Evolutionary conservation across 2,888 invertebrate genomes (phyloP).

Genomic region (Agapetus fuscipes): DNA sequence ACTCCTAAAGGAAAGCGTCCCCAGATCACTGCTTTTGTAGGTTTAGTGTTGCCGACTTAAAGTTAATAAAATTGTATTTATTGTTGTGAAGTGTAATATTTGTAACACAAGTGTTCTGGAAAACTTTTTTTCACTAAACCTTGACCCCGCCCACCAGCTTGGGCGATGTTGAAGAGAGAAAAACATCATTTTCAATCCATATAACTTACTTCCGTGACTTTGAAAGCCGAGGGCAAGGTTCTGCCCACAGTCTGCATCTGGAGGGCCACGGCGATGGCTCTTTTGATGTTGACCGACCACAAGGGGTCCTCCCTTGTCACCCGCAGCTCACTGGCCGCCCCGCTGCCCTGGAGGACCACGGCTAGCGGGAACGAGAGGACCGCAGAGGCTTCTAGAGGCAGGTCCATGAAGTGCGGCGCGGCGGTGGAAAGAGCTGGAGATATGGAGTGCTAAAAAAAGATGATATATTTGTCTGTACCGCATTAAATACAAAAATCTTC

Average conservation of each 20-base stretch:
- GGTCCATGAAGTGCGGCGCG: too few species aligned
- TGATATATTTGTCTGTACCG: too few species aligned
- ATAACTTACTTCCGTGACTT: slow-evolving; percentile 31
- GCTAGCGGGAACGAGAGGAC: too few species aligned
- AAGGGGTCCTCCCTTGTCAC: slow-evolving; percentile 35
- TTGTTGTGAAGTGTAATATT: neutral
- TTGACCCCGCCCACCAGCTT: neutral
- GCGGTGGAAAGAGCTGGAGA: too few species aligned
- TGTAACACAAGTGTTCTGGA: neutral
- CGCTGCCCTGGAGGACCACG: too few species aligned
- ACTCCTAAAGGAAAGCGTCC: too few species aligned
- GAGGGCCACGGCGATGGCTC: slow-evolving; percentile 54
- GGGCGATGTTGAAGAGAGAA: too few species aligned
- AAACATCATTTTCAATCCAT: neutral
- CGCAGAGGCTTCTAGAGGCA: too few species aligned
- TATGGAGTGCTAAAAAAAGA: too few species aligned
- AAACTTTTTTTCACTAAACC: neutral
- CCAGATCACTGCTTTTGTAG: too few species aligned
- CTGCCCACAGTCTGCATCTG: slow-evolving; percentile 43
- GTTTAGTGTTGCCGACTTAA: neutral
- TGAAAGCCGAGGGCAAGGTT: slow-evolving; percentile 31
- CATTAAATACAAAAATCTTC: too few species aligned
- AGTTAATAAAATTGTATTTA: neutral
- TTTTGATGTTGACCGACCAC: slow-evolving; percentile 59
- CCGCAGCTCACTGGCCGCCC: slow-evolving; percentile 1